Evolutionary conservation across 1,140 invertebrate species (phyloP).

Genomic region (Catajapyx aquilonaris): DNA sequence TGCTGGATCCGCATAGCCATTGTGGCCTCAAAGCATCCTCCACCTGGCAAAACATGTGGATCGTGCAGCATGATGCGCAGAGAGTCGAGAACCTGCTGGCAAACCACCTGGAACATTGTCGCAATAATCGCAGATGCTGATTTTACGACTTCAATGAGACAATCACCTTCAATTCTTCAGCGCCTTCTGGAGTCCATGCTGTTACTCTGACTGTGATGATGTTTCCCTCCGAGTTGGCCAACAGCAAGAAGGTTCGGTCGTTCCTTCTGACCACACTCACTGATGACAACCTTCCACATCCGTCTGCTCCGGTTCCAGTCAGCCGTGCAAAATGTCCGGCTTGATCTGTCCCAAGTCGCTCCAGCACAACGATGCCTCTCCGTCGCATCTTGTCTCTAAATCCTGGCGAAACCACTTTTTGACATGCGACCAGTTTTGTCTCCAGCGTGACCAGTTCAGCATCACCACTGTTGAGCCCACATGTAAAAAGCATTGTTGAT

Average conservation of each 20-base stretch:
- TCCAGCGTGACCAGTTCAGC: no score
- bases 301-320: no score
- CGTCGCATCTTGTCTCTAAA: no score
- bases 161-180: neutral
- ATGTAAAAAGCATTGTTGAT: no score
- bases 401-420: no score
- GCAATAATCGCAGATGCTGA: no score
- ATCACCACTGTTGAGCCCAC: no score
- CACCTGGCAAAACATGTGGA: neutral
- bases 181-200: neutral
- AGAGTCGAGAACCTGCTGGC: neutral
- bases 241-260: neutral
- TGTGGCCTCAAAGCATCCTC: neutral
- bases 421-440: no score
- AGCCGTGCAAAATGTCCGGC: neutral
- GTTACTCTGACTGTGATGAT: neutral
- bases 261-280: no score
- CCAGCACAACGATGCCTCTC: neutral
- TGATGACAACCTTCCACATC: no score
- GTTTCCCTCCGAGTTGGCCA: neutral
- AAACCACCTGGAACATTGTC: neutral
- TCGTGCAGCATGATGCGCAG: neutral
- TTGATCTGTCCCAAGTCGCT: neutral
- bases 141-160: no score
- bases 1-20: no score